A percentile compares a stretch with the other conserved stretches of the same genome.
Conservation (phyloP, 2,797 vertebrate genomes). For the Anguilla megastoma region DNA sequence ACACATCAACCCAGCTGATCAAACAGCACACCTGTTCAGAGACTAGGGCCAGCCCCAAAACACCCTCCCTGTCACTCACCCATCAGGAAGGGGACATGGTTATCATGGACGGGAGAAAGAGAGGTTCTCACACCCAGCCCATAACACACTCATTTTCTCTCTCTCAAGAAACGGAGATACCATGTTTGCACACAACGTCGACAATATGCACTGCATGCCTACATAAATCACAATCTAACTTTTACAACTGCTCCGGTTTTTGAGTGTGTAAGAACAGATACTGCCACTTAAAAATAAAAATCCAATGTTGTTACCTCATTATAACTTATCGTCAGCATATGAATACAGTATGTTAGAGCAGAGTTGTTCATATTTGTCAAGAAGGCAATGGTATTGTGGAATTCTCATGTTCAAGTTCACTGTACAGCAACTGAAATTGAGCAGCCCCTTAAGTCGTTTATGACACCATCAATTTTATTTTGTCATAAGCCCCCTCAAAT, state of each 20-base stretch:
- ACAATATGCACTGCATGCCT: not conserved
- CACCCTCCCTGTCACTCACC: not conserved
- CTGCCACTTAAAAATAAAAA: not conserved
- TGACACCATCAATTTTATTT: not conserved
- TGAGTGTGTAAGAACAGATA: not conserved
- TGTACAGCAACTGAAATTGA: not conserved
- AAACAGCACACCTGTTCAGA: conserved; percentile 23
- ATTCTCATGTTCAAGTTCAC: not conserved
- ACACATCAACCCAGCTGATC: conserved; percentile 24
- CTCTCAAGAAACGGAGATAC: not conserved
- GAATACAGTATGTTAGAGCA: not conserved
- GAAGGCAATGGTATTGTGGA: not conserved
- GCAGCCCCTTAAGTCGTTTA: not conserved
- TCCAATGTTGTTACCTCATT: not conserved
- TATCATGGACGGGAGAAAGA: not conserved
- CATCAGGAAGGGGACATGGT: conserved; percentile 7
- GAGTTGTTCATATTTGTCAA: not conserved
- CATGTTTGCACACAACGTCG: too few species aligned
- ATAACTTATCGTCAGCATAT: not conserved
- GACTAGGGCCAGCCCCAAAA: not conserved
- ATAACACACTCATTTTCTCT: not conserved
- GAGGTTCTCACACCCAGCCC: not conserved
- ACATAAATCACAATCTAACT: not conserved
- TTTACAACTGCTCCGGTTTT: not conserved
- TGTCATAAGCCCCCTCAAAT: not conserved